Evolutionary conservation across 2,888 invertebrate genomes (phyloP), one percentile per base, ranked within the genome.

Genomic region (Smittia sp.): DNA sequence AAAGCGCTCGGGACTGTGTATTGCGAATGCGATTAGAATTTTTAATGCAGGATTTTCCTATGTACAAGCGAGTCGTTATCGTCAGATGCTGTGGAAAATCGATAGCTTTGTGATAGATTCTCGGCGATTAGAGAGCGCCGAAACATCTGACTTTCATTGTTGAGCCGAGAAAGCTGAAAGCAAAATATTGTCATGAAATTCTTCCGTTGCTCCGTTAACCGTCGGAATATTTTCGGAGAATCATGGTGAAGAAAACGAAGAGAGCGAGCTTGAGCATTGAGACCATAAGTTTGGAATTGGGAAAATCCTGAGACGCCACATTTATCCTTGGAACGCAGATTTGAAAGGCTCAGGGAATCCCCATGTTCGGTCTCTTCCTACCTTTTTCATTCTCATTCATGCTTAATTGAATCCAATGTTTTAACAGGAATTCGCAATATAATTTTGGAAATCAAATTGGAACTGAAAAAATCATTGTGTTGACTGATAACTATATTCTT

Each of bases 1-100:
- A 65, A 63, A 65, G 65, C 39, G 63, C 15, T 63, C 32, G n/a
- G 32, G 72, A 11, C 4, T 65, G 15, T 38, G 38, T 41, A 41
- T 22, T 24, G 22, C 62, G 65, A 73, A 73, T 65, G 73, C 65
- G 73, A 73, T 73, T 73, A 65, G 73, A 73, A 73, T 73, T 62
- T 73, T 73, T 73, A 73, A 73, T 73, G 73, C 73, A 46, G 39
- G 65, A 73, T 15, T 41, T 6, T 38, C 20, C 63, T 24, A 63
- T 66, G 66, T 18, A 18, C 15, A 65, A 66, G 66, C 39, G 13
- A 1, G 27, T 39, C 39, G 39, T 39, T 27, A 63, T 63, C 63
- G 13, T 25, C 15, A 20, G 58, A 27, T 63, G 25, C 22, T 27
- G 18, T 1, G 22, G 62, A 63, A 58, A 58, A 58, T 58, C 58